These are phyloP conservation scores for Monodelphis domestica DNA, from an alignment of 2,797 vertebrate genomes.

Conservation along the genomic window DNA sequence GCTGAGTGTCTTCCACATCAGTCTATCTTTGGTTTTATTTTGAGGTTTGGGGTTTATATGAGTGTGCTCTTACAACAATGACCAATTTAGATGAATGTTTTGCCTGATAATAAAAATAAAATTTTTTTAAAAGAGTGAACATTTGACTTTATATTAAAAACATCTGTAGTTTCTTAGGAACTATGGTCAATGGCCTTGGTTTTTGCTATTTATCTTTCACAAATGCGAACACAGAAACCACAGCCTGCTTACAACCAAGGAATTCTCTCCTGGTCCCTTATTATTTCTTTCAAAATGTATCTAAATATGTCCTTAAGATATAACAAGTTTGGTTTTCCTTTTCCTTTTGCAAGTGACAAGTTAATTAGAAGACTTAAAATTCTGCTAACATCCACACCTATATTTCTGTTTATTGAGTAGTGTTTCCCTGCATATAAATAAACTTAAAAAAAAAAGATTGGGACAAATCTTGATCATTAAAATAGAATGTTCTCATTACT, in stretches of 20 bases:
- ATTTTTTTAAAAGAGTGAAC: too few relatives aligned
- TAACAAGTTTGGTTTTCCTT: constrained; percentile 64
- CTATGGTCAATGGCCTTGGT: constrained; percentile 1
- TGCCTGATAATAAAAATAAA: too few relatives aligned
- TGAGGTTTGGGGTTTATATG: too few relatives aligned
- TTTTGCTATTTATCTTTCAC: constrained; percentile 16
- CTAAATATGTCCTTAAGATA: constrained; percentile 71
- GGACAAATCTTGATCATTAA: constrained; percentile 64
- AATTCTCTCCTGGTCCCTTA: constrained; percentile 67
- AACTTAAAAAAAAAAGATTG: constrained; percentile 48
- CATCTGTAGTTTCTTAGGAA: constrained; percentile 60
- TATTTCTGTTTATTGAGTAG: constrained; percentile 60
- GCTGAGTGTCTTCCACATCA: too few relatives aligned
- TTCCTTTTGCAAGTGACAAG: constrained; percentile 65
- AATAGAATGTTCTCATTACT: constrained; percentile 54
- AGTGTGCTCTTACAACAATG: too few relatives aligned
- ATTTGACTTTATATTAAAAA: too few relatives aligned
- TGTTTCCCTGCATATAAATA: constrained; percentile 65
- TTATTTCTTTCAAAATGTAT: constrained; percentile 70
- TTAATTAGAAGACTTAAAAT: constrained; percentile 71
- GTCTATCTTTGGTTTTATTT: too few relatives aligned
- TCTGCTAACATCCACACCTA: constrained; percentile 63
- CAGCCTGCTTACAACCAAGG: constrained; percentile 62
- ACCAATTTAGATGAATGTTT: too few relatives aligned
- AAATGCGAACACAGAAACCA: constrained; percentile 51